phyloP scores from a whole-genome alignment of 2,113 vertebrate species.

The Setophaga kirtlandii region DNA sequence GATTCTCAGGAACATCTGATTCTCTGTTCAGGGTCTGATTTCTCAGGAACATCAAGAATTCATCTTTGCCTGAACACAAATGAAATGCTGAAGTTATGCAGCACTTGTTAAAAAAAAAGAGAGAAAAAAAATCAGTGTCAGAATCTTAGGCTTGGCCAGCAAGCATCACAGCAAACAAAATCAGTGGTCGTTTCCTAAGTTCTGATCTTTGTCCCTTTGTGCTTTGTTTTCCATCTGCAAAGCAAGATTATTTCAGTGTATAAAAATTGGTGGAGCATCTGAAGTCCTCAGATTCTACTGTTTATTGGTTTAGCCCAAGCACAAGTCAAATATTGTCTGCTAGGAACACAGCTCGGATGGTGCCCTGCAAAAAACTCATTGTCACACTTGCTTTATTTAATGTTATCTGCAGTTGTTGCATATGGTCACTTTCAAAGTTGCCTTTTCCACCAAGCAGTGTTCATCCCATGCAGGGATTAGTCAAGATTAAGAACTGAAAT shows the following conservation, averaged over 20 bases:
- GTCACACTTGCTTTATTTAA: not conserved
- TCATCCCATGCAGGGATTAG: not conserved
- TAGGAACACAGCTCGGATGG: not conserved
- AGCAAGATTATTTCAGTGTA: conserved; percentile 32
- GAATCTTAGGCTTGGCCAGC: not conserved
- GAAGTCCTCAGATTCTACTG: conserved; percentile 27
- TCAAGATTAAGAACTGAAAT: not conserved
- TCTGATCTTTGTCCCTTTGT: conserved; percentile 39
- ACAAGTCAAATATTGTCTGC: conserved; percentile 4
- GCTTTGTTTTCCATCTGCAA: conserved; percentile 49
- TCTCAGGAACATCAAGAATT: not conserved
- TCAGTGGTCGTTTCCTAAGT: conserved; percentile 41
- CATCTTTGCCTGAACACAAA: not conserved
- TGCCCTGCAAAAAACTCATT: not conserved
- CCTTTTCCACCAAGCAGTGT: not conserved
- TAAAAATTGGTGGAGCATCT: conserved; percentile 1
- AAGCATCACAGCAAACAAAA: conserved; percentile 45
- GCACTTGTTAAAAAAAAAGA: not conserved
- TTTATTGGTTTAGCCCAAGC: conserved; percentile 49
- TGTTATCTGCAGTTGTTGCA: not conserved
- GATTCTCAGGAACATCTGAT: conserved; percentile 2
- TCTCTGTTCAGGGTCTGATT: not conserved
- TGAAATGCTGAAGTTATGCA: not conserved
- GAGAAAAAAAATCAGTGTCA: not conserved
- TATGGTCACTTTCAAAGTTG: not conserved